These are phyloP conservation scores for Anastrepha ludens DNA, from an alignment of 1,140 invertebrate species.

Conservation along the genomic window DNA sequence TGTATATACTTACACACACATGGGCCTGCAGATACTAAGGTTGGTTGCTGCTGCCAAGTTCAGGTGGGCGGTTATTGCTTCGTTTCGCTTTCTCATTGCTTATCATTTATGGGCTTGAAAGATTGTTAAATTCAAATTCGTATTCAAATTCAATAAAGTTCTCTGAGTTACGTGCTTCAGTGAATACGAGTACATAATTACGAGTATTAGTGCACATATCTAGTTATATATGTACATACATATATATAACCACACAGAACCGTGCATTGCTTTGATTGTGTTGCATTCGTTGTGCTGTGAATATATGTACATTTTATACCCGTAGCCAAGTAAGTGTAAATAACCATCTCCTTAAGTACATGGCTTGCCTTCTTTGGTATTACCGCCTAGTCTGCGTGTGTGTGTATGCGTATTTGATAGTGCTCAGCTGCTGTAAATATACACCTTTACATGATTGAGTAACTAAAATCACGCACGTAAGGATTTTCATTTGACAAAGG, in stretches of 20 bases:
- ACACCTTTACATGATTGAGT: conserved; percentile 21
- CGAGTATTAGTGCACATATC: neutral
- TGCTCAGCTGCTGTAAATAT: conserved; percentile 36
- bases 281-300: neutral
- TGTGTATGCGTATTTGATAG: neutral
- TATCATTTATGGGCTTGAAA: conserved; percentile 26
- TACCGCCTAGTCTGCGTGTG: neutral
- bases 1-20: neutral
- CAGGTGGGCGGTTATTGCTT: neutral
- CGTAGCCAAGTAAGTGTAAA: too few species aligned
- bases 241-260: neutral
- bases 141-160: conserved; percentile 24
- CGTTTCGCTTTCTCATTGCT: neutral
- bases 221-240: neutral
- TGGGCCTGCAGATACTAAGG: neutral
- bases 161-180: conserved; percentile 27
- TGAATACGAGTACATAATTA: conserved; percentile 8
- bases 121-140: conserved; percentile 23
- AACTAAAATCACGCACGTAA: neutral
- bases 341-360: neutral
- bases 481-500: neutral
- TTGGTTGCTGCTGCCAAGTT: neutral
- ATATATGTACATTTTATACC: neutral
- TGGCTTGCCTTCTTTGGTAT: neutral
- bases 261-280: neutral